Evolutionary conservation across 2,888 invertebrate species (phyloP), one percentile per base, ranked within the genome.

Genomic region (Odontothrips loti): DNA sequence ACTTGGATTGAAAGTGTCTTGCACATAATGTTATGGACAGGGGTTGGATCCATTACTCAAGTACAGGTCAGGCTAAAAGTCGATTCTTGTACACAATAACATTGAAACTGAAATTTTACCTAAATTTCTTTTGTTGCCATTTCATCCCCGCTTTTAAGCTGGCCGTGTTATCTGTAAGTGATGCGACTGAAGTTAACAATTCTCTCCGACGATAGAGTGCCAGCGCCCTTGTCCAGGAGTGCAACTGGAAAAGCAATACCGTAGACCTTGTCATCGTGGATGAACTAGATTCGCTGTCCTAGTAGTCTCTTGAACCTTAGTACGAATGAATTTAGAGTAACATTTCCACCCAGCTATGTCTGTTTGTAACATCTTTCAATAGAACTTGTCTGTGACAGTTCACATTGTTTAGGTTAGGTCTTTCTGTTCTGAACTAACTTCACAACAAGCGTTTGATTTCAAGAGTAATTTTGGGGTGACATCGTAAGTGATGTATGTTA

Each of bases 191-290:
- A 43, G 34, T 43, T 43, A 43, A 43, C 34, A 43, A 4, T 6
- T 43, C 6, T 43, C 34, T 43, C 6, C 34, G 34, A 43, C 34
- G 34, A 6, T 43, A 43, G 34, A 4, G 58, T 15, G 20, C 58
- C n/a, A 75, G 68, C 68, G 68, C 68, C 68, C 68, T 75, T 75
- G 68, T 75, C 27, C 68, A 27, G 68, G 27, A 27, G 23, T 75
- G 68, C 23, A 43, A 23, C 68, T 68, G 68, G 68, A 27, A 75
- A 75, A 75, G 27, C 27, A 23, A 27, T 75, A 23, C 68, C 27
- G 17, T 58, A 58, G 58, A 58, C 17, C 58, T 58, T 58, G 17
- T 58, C 0, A 17, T 12, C n/a, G 17, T 15, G 6, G 17, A 17
- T 58, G 34, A 17, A 20, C 4, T 17, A 15, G n/a, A 6, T 17